Evolutionary conservation across 2,113 vertebrate genomes (phyloP), one percentile per base, ranked within the genome.

Genomic region (Okapia johnstoni): DNA sequence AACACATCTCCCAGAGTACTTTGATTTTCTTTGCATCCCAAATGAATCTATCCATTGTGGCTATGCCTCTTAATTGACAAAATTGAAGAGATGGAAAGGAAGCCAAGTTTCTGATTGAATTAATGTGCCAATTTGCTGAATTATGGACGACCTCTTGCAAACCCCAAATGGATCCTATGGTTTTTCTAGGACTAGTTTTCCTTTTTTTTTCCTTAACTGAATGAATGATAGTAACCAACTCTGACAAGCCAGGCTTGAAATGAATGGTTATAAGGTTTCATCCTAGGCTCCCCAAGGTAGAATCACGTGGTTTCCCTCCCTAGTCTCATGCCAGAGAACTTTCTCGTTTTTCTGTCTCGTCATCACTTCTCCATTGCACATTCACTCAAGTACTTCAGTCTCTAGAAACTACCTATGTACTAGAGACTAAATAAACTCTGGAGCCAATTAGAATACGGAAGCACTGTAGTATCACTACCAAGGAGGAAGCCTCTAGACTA

Each of bases 91-190:
- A 54, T 63, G 90, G 87, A 90, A 94, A 97, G 85, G 30, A 85
- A 66, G 92, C 54, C 95, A 94, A 86, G 33, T 48, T 92, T 90
- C 58, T 97, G 93, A 97, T 93, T 80, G 83, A 95, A 94, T 94
- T 79, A 76, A 83, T 30, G 60, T 61, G 83, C 81, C 81, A 61
- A 61, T 81, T 66, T 55, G 87, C 66, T 97, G 92, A 94, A 92
- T 98, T 84, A 94, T 58, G 52, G 63, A 61, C 52, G 46, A 85
- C 54, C 36, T 94, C 77, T 93, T 94, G 87, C 87, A 94, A 97
- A 96, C 48, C 86, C 77, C 63, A 95, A 52, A 70, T 58, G 88
- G 80, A 76, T 88, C 76, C 46, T 85, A 57, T 33, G 43, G 57
- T 83, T 93, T 96, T 88, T 76, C 55, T 88, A 94, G 85, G 81